phyloP scores from a whole-genome alignment of 2,797 vertebrate genomes.

The Liparis tanakae region DNA sequence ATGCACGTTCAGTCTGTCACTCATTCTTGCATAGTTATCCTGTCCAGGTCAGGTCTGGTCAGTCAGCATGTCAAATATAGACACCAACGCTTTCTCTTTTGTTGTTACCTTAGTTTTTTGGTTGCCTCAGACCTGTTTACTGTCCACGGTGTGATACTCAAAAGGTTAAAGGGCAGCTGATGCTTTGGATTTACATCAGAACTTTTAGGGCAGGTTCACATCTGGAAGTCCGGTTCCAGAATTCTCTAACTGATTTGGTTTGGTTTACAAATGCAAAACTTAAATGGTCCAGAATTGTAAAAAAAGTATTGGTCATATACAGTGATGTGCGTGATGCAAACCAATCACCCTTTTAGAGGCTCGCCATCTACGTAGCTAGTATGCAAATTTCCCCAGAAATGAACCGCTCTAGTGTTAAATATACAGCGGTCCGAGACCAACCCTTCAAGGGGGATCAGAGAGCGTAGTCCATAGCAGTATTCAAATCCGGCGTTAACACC shows the following conservation, averaged over 20 bases:
- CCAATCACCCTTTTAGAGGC: not conserved
- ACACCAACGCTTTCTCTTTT: slow-evolving; percentile 17
- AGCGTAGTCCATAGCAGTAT: too few relatives aligned
- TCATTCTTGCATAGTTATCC: not conserved
- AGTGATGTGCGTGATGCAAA: not conserved
- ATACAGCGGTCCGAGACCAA: too few relatives aligned
- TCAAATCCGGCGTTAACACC: not conserved
- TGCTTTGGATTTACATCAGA: slow-evolving; percentile 15
- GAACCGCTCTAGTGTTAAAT: too few relatives aligned
- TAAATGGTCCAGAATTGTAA: not conserved
- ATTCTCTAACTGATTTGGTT: not conserved
- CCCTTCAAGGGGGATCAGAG: too few relatives aligned
- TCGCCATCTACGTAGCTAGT: not conserved
- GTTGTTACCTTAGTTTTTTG: not conserved
- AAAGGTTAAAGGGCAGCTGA: not conserved
- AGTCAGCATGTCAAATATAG: slow-evolving; percentile 20
- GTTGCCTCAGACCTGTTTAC: not conserved
- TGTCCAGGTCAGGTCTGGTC: slow-evolving; percentile 15
- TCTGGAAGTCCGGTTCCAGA: not conserved
- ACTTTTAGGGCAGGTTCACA: not conserved
- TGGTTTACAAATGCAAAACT: not conserved
- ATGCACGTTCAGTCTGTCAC: not conserved
- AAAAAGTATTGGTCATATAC: not conserved
- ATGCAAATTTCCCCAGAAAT: not conserved
- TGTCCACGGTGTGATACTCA: not conserved